A percentile compares a stretch with the other conserved stretches of the same genome.
Evolutionary conservation across 2,797 vertebrate genomes (phyloP).

Genomic region (Chiroxiphia lanceolata): DNA sequence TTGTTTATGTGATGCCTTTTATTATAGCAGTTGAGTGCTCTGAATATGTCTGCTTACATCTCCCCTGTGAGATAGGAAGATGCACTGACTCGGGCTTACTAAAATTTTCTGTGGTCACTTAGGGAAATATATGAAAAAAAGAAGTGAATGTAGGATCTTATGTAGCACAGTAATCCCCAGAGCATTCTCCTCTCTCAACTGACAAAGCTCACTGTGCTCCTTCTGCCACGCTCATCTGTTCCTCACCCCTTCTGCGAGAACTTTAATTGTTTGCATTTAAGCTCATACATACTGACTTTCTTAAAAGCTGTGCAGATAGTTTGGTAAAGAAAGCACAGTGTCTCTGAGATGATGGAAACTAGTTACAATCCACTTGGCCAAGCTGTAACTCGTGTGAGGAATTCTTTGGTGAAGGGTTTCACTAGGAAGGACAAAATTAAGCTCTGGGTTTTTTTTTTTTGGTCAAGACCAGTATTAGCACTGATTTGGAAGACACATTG

Average conservation of each 20-base stretch:
- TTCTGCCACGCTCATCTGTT: slow-evolving; percentile 29
- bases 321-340: not conserved
- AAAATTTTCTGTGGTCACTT: not conserved
- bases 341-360: not conserved
- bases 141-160: not conserved
- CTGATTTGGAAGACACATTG: not conserved
- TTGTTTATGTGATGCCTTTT: not conserved
- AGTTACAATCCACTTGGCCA: not conserved
- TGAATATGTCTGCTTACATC: not conserved
- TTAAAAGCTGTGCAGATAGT: not conserved
- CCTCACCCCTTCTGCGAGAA: not conserved
- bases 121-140: not conserved
- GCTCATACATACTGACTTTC: not conserved
- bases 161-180: not conserved
- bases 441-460: not conserved
- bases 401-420: not conserved
- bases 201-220: slow-evolving; percentile 12
- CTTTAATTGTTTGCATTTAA: slow-evolving; percentile 27
- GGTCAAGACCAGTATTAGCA: not conserved
- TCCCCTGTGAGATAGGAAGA: not conserved
- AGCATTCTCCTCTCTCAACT: not conserved
- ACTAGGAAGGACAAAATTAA: not conserved
- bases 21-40: not conserved
- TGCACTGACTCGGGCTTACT: not conserved
- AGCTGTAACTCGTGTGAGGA: not conserved